Evolutionary conservation across 2,113 vertebrate genomes (phyloP), one percentile per base, ranked within the genome.

Genomic region (Centropus unirufus): DNA sequence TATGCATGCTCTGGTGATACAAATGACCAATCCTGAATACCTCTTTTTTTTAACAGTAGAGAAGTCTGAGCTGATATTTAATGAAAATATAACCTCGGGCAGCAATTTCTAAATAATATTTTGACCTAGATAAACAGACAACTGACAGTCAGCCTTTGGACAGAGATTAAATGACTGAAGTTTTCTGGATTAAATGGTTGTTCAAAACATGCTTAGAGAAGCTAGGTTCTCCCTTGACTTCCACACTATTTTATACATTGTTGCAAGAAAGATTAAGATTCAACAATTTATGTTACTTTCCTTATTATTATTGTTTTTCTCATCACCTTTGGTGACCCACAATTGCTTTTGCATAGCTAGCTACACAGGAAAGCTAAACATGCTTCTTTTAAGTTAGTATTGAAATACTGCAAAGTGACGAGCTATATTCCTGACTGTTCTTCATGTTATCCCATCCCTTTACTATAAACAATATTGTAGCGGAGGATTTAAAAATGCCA

Each of bases 221-320:
- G 12, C 11, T 18, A 32, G 4, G 18, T 19, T 87, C 10, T 78
- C 12, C 51, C 47, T 58, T 40, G 19, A 1, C 26, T 78, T 87
- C 58, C 30, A n/a, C 1, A 2, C 8, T 69, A n/a, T 44, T 40
- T 57, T 40, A 57, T 30, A 4, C 4, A n/a, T 81, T 3, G 0
- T 23, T 67, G 32, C 14, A 90, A 75, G 8, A 82, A 85, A 42
- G 11, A 58, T 44, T 73, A 29, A 61, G 59, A 83, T n/a, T 81
- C 5, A 64, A 87, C 89, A 61, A 61, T 73, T 12, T 61, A 52
- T 52, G 13, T 46, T 44, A 23, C 5, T 49, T 83, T 59, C 40
- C 21, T 34, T 57, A 49, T 16, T 26, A 36, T 21, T 51, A 34
- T 61, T 46, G 32, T 61, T 80, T 64, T 92, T 81, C 12, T 70